Conservation (phyloP, 92 coral and sea anemone genomes). For the Micromussa lordhowensis region DNA sequence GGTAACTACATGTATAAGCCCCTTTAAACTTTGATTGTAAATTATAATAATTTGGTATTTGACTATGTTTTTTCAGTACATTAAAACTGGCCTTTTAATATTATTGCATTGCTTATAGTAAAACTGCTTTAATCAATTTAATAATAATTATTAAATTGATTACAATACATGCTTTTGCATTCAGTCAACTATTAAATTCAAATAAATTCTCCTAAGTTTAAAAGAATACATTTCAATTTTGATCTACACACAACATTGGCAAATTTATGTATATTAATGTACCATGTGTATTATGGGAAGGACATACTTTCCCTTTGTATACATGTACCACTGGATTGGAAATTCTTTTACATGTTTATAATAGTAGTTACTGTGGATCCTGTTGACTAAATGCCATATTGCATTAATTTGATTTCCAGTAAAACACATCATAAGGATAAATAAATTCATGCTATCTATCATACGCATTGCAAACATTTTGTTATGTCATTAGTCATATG, state of each 20-base stretch:
- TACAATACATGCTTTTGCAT: constrained; percentile 1
- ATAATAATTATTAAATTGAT: too few species aligned
- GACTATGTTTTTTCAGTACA: constrained; percentile 5
- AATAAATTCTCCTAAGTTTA: neutral
- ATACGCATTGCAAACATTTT: constrained; percentile 16
- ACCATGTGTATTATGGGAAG: too few species aligned
- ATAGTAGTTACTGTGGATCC: too few species aligned
- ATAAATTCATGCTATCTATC: constrained; percentile 12
- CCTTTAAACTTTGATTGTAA: constrained; percentile 1
- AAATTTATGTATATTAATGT: too few species aligned
- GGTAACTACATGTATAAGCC: too few species aligned
- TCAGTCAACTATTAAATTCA: constrained; percentile 11
- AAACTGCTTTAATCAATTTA: neutral
- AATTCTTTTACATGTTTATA: too few species aligned
- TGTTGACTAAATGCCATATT: too few species aligned
- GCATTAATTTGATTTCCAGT: too few species aligned
- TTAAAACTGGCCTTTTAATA: constrained; percentile 6
- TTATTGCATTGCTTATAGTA: neutral
- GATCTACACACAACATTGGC: constrained; percentile 5
- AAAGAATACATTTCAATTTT: constrained; percentile 4
- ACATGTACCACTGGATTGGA: too few species aligned
- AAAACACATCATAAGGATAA: too few species aligned
- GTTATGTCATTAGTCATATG: constrained; percentile 10
- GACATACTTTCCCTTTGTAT: too few species aligned
- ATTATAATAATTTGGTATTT: constrained; percentile 2